These are phyloP conservation scores for Aptenodytes patagonicus DNA, from an alignment of 2,113 vertebrate species.

Conservation along the genomic window DNA sequence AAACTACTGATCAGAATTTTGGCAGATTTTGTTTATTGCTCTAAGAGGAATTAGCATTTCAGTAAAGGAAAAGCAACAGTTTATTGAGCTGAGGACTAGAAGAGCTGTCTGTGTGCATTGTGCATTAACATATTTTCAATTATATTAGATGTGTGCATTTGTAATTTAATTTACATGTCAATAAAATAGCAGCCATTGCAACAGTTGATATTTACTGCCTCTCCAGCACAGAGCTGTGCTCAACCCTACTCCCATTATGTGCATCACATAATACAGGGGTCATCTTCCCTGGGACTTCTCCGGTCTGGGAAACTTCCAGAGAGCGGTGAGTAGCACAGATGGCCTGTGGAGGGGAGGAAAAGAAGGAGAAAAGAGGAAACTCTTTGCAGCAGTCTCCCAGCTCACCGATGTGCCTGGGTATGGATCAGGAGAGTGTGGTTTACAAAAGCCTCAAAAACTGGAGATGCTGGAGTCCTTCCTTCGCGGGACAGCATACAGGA, in stretches of 20 bases:
- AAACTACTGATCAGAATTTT: neutral
- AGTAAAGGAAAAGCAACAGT: neutral
- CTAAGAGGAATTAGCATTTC: neutral
- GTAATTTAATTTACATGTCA: neutral
- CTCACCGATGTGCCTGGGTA: neutral
- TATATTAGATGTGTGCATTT: neutral
- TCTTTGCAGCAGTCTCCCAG: neutral
- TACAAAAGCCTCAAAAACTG: neutral
- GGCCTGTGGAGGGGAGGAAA: neutral
- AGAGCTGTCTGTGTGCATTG: neutral
- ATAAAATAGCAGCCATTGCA: neutral
- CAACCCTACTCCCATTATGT: neutral
- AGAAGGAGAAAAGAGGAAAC: neutral
- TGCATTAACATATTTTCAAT: neutral
- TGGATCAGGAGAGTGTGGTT: fast-evolving
- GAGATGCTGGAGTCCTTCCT: neutral
- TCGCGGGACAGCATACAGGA: fast-evolving
- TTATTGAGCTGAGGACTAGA: neutral
- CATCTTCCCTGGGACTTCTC: neutral
- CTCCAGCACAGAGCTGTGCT: neutral
- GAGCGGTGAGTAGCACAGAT: neutral
- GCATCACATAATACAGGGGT: neutral
- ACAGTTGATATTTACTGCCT: neutral
- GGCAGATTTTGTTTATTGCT: neutral
- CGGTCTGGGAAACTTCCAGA: neutral